These are phyloP conservation scores for Spatulosminthurus flaviceps DNA, from an alignment of 2,888 invertebrate genomes.

Conservation along the genomic window DNA sequence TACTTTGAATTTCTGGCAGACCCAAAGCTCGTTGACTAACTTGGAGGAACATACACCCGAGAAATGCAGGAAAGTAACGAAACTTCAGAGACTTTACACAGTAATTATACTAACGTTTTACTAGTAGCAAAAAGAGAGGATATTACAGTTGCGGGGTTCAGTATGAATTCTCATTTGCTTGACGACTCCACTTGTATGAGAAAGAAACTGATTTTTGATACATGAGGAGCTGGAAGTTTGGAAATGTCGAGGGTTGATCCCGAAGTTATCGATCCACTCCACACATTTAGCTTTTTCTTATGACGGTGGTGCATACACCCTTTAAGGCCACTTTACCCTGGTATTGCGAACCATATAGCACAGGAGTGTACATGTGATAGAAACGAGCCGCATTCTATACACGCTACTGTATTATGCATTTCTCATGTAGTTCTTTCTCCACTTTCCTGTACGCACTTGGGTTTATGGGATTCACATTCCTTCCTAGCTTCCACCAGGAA, in stretches of 20 bases:
- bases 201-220: constrained; percentile 42
- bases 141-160: constrained; percentile 4
- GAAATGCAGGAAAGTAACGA: background rate
- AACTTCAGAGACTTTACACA: background rate
- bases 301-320: background rate
- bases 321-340: background rate
- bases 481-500: background rate
- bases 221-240: constrained; percentile 30
- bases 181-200: constrained; percentile 22
- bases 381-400: background rate
- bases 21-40: background rate
- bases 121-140: background rate
- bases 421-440: constrained; percentile 2
- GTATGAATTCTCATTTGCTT: constrained; percentile 6
- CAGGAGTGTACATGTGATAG: background rate
- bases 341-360: constrained; percentile 7
- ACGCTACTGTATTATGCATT: constrained; percentile 19
- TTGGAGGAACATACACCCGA: background rate
- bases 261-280: constrained; percentile 41
- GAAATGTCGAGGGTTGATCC: constrained; percentile 40
- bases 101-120: background rate
- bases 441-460: background rate
- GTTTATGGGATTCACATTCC: background rate
- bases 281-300: background rate
- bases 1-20: background rate